Conservation (phyloP, 1,140 invertebrate genomes). For the Eurosta solidaginis region DNA sequence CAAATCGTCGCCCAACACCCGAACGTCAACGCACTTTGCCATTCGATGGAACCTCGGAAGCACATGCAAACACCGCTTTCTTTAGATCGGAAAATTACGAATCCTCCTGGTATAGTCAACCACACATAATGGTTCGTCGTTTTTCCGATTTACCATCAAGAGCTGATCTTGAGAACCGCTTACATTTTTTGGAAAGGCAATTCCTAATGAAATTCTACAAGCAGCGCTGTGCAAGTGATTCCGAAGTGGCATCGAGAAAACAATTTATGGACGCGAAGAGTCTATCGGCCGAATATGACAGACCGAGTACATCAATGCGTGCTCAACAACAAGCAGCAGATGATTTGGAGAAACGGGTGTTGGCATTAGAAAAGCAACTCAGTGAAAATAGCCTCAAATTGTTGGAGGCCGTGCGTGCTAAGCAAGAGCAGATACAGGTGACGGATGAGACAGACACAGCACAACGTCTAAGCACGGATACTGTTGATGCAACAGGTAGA, state of each 20-base stretch:
- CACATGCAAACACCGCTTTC: constrained; percentile 58
- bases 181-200: constrained; percentile 57
- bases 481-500: constrained; percentile 48
- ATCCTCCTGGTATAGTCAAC: constrained; percentile 38
- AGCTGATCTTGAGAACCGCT: constrained; percentile 57
- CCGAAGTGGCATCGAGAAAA: constrained; percentile 55
- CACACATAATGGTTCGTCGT: constrained; percentile 55
- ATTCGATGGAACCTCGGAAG: constrained; percentile 56
- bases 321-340: constrained; percentile 33
- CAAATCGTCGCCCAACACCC: constrained; percentile 37
- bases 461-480: constrained; percentile 41
- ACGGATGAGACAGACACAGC: constrained; percentile 36
- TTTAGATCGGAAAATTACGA: constrained; percentile 55
- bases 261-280: neutral
- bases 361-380: constrained; percentile 53
- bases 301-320: constrained; percentile 44
- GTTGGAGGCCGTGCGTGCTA: constrained; percentile 42
- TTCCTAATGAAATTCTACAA: constrained; percentile 56
- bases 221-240: constrained; percentile 60
- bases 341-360: constrained; percentile 48
- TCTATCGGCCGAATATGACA: constrained; percentile 37
- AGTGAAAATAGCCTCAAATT: constrained; percentile 52
- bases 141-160: constrained; percentile 57
- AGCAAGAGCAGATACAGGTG: neutral
- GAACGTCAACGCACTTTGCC: constrained; percentile 29